Evolutionary conservation across 2,113 vertebrate species (phyloP).

Genomic region (Pandion haliaetus): DNA sequence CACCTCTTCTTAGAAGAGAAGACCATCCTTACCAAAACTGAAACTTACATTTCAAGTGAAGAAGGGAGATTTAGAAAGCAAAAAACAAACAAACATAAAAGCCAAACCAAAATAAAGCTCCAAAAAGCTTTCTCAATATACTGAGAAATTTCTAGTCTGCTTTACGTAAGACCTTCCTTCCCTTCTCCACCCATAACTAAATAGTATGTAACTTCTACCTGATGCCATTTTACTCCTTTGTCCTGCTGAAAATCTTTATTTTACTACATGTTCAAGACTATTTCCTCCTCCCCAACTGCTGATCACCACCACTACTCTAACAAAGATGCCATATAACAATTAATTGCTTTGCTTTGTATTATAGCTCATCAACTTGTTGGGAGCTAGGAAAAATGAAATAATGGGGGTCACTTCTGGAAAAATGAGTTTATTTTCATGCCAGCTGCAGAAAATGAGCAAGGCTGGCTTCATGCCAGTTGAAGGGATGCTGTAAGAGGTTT

Average conservation of each 20-base stretch:
- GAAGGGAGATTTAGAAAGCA: neutral
- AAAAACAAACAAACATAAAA: neutral
- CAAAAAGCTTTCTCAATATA: neutral
- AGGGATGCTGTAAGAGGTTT: constrained; percentile 44
- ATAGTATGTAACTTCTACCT: neutral
- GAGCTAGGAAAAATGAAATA: constrained; percentile 77
- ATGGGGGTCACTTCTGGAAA: constrained; percentile 78
- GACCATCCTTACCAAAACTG: neutral
- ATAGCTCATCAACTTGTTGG: constrained; percentile 70
- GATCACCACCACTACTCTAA: constrained; percentile 48
- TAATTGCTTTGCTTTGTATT: constrained; percentile 74
- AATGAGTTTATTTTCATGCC: constrained; percentile 78
- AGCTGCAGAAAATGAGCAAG: constrained; percentile 76
- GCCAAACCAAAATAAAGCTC: neutral
- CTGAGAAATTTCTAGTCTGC: neutral
- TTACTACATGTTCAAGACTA: constrained; percentile 21
- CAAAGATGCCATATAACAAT: constrained; percentile 61
- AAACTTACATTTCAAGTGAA: neutral
- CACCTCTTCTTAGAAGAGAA: neutral
- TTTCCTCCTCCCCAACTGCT: constrained; percentile 54
- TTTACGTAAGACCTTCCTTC: neutral
- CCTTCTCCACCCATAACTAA: neutral
- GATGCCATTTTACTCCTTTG: neutral
- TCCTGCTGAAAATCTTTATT: constrained; percentile 34
- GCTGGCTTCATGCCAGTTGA: constrained; percentile 69